Evolutionary conservation across 2,113 vertebrate genomes (phyloP).

Genomic region (Halcyon malimbica): DNA sequence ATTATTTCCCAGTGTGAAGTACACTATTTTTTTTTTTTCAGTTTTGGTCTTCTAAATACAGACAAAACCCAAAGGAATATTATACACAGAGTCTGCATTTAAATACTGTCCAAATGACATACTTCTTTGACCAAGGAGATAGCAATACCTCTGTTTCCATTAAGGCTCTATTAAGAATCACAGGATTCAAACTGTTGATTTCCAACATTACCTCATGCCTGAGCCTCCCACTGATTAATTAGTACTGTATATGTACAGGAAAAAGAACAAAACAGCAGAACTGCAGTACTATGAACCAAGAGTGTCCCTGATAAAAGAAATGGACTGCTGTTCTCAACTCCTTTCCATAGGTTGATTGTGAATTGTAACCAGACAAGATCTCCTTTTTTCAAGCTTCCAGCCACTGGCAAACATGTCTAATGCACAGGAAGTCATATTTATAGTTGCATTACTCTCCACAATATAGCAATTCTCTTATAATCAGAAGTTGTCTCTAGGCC

Average conservation of each 20-base stretch:
- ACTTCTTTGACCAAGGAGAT: constrained; percentile 20
- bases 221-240: constrained; percentile 26
- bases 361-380: constrained; percentile 64
- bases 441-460: constrained; percentile 47
- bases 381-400: constrained; percentile 47
- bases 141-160: constrained; percentile 28
- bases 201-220: constrained; percentile 34
- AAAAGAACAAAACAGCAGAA: constrained; percentile 21
- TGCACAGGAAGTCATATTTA: constrained; percentile 65
- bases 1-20: neutral
- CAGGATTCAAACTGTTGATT: constrained; percentile 12
- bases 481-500: neutral
- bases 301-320: constrained; percentile 42
- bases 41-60: neutral
- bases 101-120: constrained; percentile 1
- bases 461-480: constrained; percentile 50
- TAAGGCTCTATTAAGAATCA: constrained; percentile 29
- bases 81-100: constrained; percentile 1
- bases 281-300: neutral
- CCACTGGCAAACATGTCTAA: constrained; percentile 38
- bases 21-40: neutral
- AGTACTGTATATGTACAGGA: neutral
- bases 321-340: neutral
- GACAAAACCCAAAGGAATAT: constrained; percentile 11
- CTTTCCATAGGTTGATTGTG: constrained; percentile 60